phyloP scores from a whole-genome alignment of 2,113 vertebrate species.

The Ailurus styani region DNA sequence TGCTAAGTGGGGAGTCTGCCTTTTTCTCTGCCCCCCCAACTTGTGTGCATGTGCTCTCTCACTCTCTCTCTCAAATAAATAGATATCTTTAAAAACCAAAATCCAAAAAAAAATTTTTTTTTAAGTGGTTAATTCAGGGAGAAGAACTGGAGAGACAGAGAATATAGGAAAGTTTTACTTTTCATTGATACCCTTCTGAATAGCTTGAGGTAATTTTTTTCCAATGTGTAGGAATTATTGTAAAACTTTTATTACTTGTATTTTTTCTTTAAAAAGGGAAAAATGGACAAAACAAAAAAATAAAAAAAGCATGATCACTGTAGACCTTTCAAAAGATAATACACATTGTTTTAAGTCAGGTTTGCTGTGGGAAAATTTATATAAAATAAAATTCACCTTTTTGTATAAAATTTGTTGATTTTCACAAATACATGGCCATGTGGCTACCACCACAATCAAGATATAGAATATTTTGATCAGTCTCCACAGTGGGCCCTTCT shows the following conservation, averaged over 20 bases:
- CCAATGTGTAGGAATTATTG: not conserved
- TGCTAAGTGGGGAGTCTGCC: too few relatives aligned
- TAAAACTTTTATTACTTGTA: not conserved
- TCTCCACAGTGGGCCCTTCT: not conserved
- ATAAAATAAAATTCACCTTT: not conserved
- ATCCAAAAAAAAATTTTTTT: not conserved
- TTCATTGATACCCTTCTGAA: not conserved
- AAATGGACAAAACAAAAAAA: not conserved
- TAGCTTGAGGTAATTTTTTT: not conserved
- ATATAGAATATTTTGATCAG: not conserved
- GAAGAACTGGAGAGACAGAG: not conserved
- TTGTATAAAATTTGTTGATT: not conserved
- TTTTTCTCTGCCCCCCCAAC: not conserved
- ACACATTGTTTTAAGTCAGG: not conserved
- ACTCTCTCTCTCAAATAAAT: not conserved
- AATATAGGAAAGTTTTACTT: not conserved
- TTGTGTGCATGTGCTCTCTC: too few relatives aligned
- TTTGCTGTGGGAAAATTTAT: not conserved
- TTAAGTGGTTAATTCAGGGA: not conserved
- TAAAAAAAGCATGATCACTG: not conserved
- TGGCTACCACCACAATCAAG: not conserved
- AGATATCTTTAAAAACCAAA: not conserved
- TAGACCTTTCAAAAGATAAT: not conserved
- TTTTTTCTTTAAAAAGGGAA: not conserved
- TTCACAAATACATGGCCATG: not conserved